Base-by-base conservation (phyloP, 2,888 invertebrate species). In the Ptilodon capucinus region DNA sequence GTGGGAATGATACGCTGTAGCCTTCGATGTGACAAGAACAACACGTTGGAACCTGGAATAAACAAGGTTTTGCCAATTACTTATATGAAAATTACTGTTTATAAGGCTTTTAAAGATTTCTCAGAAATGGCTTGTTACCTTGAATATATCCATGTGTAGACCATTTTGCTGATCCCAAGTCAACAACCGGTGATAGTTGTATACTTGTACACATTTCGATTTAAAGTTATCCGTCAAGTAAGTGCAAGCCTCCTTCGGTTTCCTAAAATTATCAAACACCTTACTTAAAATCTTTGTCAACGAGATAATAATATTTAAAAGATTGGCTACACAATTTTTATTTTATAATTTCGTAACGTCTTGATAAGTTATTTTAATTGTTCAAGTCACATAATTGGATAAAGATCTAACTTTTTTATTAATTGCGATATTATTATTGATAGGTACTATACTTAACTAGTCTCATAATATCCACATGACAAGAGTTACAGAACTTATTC, bases 1-100 rank as follows among this genome's bases (percentile, higher is more conserved):
- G 94, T 0, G 95, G 94, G 56, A 93, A 95, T 8, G 94, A 88
- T 9, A 94, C 94, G 23, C 94, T 91, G 70, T 95, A 95, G 2
- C 95, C 95, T 72, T 95, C 95, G 9, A 96, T 94, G 74, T 96
- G 96, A 68, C 96, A 96, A 2, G 95, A 95, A 68, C 96, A 96
- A 65, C 96, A 96, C 0, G 95, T 95, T 19, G 96, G 96, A 1
- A 95, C 93, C 94, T 94, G 76, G 11, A 80, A 80, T 53, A 23
- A 19, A 23, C 8, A 34, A 44, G 21, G n/a, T n/a, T 28, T n/a
- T 13, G 0, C 2, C 19, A 21, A 30, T 34, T 23, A 28, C 11
- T n/a, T 4, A 4, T 2, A n/a, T 28, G 3, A n/a, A 28, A 28
- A 28, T n/a, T n/a, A n/a, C n/a, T n/a, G n/a, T n/a, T 2, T 28